Evolutionary conservation across 2,113 vertebrate genomes (phyloP).

Genomic region (Podarcis muralis): DNA sequence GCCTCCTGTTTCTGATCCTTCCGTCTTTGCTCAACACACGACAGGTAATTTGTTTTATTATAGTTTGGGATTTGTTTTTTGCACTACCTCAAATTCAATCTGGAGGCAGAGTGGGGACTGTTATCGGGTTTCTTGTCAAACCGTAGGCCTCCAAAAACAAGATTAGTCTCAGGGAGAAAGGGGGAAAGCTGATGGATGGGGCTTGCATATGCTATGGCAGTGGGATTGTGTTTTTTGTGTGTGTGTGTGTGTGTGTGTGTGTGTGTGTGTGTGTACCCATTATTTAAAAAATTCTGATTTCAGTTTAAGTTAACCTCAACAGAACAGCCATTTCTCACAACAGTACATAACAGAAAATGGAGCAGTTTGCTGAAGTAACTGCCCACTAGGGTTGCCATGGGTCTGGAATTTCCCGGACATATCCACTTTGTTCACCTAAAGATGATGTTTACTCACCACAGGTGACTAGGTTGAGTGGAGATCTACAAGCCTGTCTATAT

Average conservation of each 20-base stretch:
- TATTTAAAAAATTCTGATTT: too few species aligned
- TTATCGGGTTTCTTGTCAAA: neutral
- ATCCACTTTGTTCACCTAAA: neutral
- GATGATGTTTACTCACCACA: neutral
- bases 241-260: neutral
- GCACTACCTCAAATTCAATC: too few species aligned
- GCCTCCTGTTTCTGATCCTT: accelerated
- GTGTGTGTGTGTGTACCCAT: too few species aligned
- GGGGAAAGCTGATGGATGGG: neutral
- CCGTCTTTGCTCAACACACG: too few species aligned
- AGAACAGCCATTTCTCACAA: too few species aligned
- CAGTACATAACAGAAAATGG: too few species aligned
- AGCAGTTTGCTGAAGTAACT: too few species aligned
- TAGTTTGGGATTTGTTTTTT: too few species aligned
- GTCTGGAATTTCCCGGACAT: too few species aligned
- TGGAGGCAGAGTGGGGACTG: neutral
- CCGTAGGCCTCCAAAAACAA: neutral
- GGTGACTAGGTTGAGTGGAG: neutral
- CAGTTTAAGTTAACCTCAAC: too few species aligned
- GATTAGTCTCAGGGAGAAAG: neutral
- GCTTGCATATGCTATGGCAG: neutral
- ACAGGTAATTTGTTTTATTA: too few species aligned
- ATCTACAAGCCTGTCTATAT: neutral
- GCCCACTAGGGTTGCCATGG: too few species aligned
- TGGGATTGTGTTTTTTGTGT: neutral